Base-by-base conservation (phyloP, 2,888 invertebrate species). In the Vanessa cardui region DNA sequence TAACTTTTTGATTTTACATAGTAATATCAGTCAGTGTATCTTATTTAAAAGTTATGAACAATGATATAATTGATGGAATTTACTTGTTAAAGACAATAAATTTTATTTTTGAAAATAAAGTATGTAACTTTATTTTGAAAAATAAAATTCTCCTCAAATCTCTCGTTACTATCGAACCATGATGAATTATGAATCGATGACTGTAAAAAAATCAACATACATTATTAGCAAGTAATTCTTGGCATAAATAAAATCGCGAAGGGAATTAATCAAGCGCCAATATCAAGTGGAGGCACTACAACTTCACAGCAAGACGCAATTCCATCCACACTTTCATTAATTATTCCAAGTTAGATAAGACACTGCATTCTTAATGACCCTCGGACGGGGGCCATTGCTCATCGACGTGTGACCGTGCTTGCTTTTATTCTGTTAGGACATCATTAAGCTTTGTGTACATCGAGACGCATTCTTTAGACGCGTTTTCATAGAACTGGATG, bases 261-360 rank as follows among this genome's bases (percentile, higher is more conserved):
- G 12, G 50, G 26, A 21, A 50, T 45, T 20, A 63, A 56, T 66
- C 63, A 31, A 62, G 60, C 16, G 21, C 73, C 76, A 74, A 75
- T 73, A 70, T 71, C 47, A 6, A 58, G 61, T 7, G 56, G 60
- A 70, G 21, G 64, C 64, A 76, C 74, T 76, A 76, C 79, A 81
- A 64, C 80, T 80, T 85, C 87, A 83, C 88, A 88, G 90, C 90
- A 81, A 85, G 89, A 82, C 84, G 84, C 86, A 86, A 81, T 81
- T 75, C 84, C 83, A 82, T 83, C 86, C 80, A 83, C 87, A 84
- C 86, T 90, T 91, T 87, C 92, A 92, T 92, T 92, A 92, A 92
- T 92, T 92, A 92, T 92, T 85, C 88, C 83, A 79, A 87, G 83
- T 89, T 90, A 92, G 92, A 92, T 92, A 92, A 92, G 90, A 90